Evolutionary conservation across 2,888 invertebrate genomes (phyloP).

Genomic region (Cyaniris semiargus): DNA sequence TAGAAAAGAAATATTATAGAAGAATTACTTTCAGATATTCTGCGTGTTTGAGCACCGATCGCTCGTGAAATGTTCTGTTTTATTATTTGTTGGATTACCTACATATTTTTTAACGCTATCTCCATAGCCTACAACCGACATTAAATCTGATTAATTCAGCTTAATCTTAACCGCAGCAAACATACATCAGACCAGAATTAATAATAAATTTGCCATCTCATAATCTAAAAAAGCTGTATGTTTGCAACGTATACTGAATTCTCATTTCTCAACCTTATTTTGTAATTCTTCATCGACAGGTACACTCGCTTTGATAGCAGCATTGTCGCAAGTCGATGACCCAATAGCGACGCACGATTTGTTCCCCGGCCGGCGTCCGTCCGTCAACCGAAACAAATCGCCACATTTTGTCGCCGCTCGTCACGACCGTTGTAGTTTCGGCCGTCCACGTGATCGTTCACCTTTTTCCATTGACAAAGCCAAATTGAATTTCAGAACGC

Average conservation of each 20-base stretch:
- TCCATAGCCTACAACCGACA: too few species aligned
- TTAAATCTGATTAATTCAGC: too few species aligned
- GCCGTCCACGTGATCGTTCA: conserved; percentile 43
- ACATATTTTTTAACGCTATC: not conserved
- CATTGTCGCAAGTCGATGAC: conserved; percentile 59
- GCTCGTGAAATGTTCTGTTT: conserved; percentile 36
- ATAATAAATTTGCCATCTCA: too few species aligned
- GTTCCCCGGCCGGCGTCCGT: conserved; percentile 50
- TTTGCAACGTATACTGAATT: too few species aligned
- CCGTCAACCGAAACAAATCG: conserved; percentile 69
- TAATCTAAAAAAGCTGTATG: too few species aligned
- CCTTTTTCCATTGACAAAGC: conserved; percentile 44
- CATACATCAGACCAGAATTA: too few species aligned
- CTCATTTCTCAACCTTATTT: not conserved
- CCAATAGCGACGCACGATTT: conserved; percentile 59
- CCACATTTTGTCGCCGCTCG: conserved; percentile 51
- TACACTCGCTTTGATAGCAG: conserved; percentile 9
- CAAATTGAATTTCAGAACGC: conserved; percentile 45
- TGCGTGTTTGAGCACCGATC: conserved; percentile 46
- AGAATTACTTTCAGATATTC: conserved; percentile 49
- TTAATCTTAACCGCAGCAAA: not conserved
- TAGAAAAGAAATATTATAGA: conserved; percentile 56
- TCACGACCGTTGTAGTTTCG: conserved; percentile 50
- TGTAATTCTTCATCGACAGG: not conserved
- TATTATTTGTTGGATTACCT: conserved; percentile 3